phyloP scores from a whole-genome alignment of 1,140 invertebrate genomes.

The Pollicipes pollicipes region DNA sequence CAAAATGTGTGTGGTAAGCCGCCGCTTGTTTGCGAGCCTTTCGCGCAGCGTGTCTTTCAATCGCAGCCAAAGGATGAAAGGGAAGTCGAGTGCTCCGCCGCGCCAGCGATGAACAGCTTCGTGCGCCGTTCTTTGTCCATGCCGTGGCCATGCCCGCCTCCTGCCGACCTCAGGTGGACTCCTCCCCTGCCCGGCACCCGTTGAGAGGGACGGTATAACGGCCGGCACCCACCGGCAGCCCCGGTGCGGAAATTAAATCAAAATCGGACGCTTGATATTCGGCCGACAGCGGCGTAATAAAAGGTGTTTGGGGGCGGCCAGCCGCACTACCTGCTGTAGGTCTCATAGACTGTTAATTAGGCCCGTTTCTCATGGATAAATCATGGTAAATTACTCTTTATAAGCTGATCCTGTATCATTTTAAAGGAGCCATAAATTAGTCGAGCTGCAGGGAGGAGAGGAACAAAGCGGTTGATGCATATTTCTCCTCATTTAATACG shows the following conservation, averaged over 20 bases:
- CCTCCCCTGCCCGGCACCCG: background rate
- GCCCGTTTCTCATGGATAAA: background rate
- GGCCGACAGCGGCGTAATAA: background rate
- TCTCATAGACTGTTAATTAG: background rate
- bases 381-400: slow-evolving; percentile 1
- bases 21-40: too few relatives aligned
- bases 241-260: background rate
- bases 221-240: background rate
- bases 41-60: too few relatives aligned
- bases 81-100: too few relatives aligned
- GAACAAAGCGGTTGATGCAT: background rate
- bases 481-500: background rate
- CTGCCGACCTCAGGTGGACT: too few relatives aligned
- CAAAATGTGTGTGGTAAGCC: too few relatives aligned
- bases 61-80: too few relatives aligned
- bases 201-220: too few relatives aligned
- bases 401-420: slow-evolving; percentile 2
- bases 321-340: background rate
- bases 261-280: background rate
- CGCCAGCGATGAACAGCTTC: too few relatives aligned
- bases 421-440: background rate
- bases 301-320: background rate
- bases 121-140: too few relatives aligned
- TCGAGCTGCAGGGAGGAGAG: background rate
- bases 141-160: too few relatives aligned